Evolutionary conservation across 2,797 vertebrate species (phyloP), one percentile per base, ranked within the genome.

Genomic region (Euthynnus affinis): DNA sequence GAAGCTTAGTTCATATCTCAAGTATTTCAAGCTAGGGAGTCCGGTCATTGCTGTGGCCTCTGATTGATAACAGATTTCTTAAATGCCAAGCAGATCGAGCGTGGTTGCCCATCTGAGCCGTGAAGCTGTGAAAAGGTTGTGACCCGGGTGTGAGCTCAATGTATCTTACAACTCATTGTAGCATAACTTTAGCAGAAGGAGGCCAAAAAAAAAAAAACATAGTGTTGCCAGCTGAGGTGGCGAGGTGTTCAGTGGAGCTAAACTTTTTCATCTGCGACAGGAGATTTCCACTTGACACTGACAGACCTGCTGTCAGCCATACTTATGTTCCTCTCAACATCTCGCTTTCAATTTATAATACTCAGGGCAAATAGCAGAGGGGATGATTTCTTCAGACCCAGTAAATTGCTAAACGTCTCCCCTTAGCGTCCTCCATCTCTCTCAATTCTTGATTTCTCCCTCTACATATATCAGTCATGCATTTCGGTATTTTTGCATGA

Each of bases 351-450:
- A 6, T 66, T 63, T 37, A 68, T 49, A 34, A 68, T 37, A 69
- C 59, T 71, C 57, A n/a, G 55, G 15, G 51, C 40, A 34, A 32
- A 71, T 20, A 25, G 42, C 64, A 53, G 42, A 27, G 40, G 22
- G 34, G 48, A 48, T 53, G 49, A 74, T 86, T 78, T 76, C 58
- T 65, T 51, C 40, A 75, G 60, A 71, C 27, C 51, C 0, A 6
- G 53, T 63, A 73, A 84, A 81, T 74, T 74, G 57, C 40, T 64
- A 71, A 82, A 78, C 12, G 74, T 78, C 69, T 77, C 69, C 17
- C 62, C 59, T 84, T 65, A 79, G 81, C 66, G 69, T 40, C 20
- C 32, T 68, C 22, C 62, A 22, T 73, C 66, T 81, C 42, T 44
- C 48, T 61, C 62, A 42, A 46, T 9, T 53, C 63, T 32, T 67